Conservation (phyloP, 2,888 invertebrate species). For the Xanthia icteritia region DNA sequence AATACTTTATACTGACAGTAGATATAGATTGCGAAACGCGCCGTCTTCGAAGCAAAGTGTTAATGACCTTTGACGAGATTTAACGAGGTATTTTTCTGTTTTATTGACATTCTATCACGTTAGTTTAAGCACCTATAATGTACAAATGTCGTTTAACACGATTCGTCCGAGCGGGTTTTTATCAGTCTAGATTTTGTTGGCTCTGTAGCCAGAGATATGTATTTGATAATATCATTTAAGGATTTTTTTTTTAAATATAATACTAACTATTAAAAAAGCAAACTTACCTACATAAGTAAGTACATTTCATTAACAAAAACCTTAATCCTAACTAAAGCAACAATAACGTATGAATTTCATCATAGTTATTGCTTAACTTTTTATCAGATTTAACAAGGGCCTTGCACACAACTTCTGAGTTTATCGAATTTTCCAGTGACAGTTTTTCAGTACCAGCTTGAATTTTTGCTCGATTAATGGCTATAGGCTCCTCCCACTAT, state of each 20-base stretch:
- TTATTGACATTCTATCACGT: conserved; percentile 54
- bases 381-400: background rate
- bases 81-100: conserved; percentile 44
- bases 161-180: conserved; percentile 22
- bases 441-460: background rate
- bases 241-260: background rate
- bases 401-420: background rate
- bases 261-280: background rate
- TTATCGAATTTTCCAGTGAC: background rate
- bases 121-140: conserved; percentile 25
- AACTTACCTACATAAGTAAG: too few species aligned
- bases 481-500: too few species aligned
- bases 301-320: too few species aligned
- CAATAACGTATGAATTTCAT: background rate
- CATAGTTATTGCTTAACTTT: background rate
- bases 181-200: conserved; percentile 3
- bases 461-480: too few species aligned
- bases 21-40: conserved; percentile 31
- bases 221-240: background rate
- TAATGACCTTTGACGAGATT: conserved; percentile 55
- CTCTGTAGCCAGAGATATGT: background rate
- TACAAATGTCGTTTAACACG: conserved; percentile 22
- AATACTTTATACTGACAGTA: conserved; percentile 40
- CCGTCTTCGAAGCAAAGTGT: conserved; percentile 47
- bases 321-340: background rate